Evolutionary conservation across 2,113 vertebrate species (phyloP).

Genomic region (Pholis gunnellus): DNA sequence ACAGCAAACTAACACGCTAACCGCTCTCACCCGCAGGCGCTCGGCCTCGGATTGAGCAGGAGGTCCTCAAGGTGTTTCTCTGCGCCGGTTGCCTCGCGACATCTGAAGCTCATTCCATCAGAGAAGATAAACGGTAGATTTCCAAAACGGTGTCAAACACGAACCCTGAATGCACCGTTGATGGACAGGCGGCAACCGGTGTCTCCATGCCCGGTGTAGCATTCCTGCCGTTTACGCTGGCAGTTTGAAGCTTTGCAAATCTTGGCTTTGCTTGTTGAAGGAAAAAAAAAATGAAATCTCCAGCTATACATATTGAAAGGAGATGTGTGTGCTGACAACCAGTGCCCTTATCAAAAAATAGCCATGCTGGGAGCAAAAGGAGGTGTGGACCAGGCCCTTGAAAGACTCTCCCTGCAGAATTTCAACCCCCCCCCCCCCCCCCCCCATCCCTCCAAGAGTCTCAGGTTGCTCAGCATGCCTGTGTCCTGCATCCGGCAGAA

Average conservation of each 20-base stretch:
- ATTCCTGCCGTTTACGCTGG: constrained; percentile 49
- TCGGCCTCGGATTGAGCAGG: constrained; percentile 24
- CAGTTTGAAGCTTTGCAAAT: constrained; percentile 60
- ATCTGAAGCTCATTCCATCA: constrained; percentile 48
- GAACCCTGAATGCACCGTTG: constrained; percentile 10
- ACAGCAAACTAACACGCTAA: constrained; percentile 42
- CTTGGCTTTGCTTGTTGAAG: constrained; percentile 49
- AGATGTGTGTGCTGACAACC: constrained; percentile 54
- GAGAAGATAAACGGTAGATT: constrained; percentile 26
- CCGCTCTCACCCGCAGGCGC: constrained; percentile 52
- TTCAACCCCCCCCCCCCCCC: constrained; percentile 44
- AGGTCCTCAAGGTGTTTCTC: constrained; percentile 52
- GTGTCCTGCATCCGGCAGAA: constrained; percentile 49
- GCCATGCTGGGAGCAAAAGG: constrained; percentile 72
- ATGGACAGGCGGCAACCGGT: constrained; percentile 64
- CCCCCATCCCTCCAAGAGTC: constrained; percentile 27
- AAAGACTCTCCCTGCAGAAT: constrained; percentile 73
- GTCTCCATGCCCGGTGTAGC: constrained; percentile 17
- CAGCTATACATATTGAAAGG: constrained; percentile 64
- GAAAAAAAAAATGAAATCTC: constrained; percentile 30
- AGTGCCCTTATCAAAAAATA: constrained; percentile 79
- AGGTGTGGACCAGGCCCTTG: constrained; percentile 55
- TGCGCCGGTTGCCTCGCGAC: constrained; percentile 37
- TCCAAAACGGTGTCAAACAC: constrained; percentile 27
- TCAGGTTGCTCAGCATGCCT: constrained; percentile 58